These are phyloP conservation scores for Varanus salvator DNA, from an alignment of 2,113 vertebrate species.

Conservation along the genomic window DNA sequence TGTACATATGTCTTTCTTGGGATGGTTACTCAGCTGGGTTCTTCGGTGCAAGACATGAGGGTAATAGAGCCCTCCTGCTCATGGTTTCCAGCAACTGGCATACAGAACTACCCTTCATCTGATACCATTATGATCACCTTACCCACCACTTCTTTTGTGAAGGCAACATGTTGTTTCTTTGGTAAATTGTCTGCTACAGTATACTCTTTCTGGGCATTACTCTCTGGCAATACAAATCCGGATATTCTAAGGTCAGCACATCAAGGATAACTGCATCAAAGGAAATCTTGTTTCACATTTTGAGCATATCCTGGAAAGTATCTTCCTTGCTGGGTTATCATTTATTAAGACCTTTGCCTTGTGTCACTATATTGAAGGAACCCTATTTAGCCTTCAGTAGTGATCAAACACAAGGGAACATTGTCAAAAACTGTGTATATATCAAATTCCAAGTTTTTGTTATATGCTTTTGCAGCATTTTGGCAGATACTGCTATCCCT, in stretches of 20 bases:
- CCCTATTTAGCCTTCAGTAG: conserved; percentile 8
- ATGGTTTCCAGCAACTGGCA: too few relatives aligned
- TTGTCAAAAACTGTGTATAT: conserved; percentile 37
- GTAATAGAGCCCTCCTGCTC: too few relatives aligned
- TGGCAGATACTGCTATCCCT: conserved; percentile 29
- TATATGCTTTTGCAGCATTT: neutral
- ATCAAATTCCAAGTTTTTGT: neutral
- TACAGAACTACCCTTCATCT: too few relatives aligned
- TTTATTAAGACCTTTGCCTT: conserved; percentile 45
- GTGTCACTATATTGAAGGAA: conserved; percentile 43
- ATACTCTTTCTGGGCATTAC: conserved; percentile 17
- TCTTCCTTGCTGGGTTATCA: conserved; percentile 21
- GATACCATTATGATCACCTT: too few relatives aligned
- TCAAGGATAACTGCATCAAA: conserved; percentile 9
- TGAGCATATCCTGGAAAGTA: conserved; percentile 20
- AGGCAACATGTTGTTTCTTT: conserved; percentile 39
- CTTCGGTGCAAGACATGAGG: too few relatives aligned
- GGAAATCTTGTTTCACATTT: conserved; percentile 33
- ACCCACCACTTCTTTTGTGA: conserved; percentile 10
- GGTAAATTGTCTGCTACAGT: conserved; percentile 27
- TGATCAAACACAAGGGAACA: conserved; percentile 8
- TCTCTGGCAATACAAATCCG: conserved; percentile 1
- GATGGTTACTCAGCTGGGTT: too few relatives aligned
- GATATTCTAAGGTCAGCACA: neutral
- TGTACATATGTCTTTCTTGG: too few relatives aligned